Evolutionary conservation across 1,140 invertebrate genomes (phyloP).

Genomic region (Teleogryllus occipitalis): DNA sequence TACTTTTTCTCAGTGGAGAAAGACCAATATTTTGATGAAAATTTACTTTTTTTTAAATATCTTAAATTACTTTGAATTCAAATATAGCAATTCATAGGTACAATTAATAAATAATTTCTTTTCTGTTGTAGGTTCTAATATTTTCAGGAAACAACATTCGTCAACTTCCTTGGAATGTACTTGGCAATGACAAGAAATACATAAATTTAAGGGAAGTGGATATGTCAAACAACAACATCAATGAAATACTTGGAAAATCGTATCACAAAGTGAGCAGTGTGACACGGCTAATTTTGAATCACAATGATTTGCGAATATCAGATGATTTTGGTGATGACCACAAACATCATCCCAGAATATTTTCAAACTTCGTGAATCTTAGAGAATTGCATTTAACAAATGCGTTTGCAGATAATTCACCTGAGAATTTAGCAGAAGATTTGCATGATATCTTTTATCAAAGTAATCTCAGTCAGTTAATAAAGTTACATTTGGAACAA

Average conservation of each 20-base stretch:
- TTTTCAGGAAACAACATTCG: slow-evolving; percentile 63
- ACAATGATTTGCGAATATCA: slow-evolving; percentile 60
- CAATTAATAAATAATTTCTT: not conserved
- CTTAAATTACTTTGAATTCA: no score
- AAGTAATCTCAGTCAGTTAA: slow-evolving; percentile 52
- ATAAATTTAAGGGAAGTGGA: slow-evolving; percentile 58
- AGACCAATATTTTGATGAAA: no score
- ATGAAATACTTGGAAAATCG: slow-evolving; percentile 63
- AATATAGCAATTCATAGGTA: no score
- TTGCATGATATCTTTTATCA: slow-evolving; percentile 65
- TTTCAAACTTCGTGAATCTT: slow-evolving; percentile 68
- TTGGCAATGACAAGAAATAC: slow-evolving; percentile 49
- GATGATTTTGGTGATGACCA: slow-evolving; percentile 33
- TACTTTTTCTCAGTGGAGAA: no score
- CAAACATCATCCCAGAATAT: slow-evolving; percentile 60
- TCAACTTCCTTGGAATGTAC: slow-evolving; percentile 60
- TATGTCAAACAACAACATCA: slow-evolving; percentile 68
- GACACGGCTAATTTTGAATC: slow-evolving; percentile 61
- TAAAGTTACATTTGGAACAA: slow-evolving; percentile 68
- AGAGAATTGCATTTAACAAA: slow-evolving; percentile 64
- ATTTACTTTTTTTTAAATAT: no score
- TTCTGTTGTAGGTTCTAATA: slow-evolving; percentile 49
- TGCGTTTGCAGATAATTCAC: slow-evolving; percentile 61
- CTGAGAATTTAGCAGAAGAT: slow-evolving; percentile 50
- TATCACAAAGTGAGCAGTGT: slow-evolving; percentile 68